These are phyloP conservation scores for Cotesia congregata DNA, from an alignment of 2,888 invertebrate genomes.

Conservation along the genomic window DNA sequence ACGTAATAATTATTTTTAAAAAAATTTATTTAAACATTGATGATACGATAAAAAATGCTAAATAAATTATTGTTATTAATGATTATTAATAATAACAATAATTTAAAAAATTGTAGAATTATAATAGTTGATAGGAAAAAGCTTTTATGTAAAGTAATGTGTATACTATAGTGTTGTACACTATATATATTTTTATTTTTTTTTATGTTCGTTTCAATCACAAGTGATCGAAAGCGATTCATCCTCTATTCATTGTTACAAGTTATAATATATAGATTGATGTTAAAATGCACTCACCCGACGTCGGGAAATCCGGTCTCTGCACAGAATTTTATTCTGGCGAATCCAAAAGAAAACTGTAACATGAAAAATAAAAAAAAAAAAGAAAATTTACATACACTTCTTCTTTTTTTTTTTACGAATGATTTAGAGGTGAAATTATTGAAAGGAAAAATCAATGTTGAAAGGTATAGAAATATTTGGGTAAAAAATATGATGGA, in stretches of 20 bases:
- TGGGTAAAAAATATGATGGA: neutral
- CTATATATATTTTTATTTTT: conserved; percentile 5
- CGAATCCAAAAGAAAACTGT: neutral
- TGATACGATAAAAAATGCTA: no score
- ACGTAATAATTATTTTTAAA: neutral
- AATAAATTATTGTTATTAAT: no score
- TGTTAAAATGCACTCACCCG: conserved; percentile 11
- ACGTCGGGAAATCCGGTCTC: conserved; percentile 2
- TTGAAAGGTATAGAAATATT: neutral
- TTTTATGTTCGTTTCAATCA: neutral
- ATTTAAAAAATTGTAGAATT: neutral
- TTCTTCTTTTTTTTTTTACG: neutral
- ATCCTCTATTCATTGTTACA: conserved; percentile 11
- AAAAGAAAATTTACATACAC: neutral
- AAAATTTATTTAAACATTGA: neutral
- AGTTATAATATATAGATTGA: conserved; percentile 14
- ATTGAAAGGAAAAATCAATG: neutral
- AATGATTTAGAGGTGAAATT: neutral
- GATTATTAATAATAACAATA: neutral
- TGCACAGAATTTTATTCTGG: neutral
- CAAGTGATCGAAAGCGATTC: conserved; percentile 11
- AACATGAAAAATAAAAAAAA: neutral
- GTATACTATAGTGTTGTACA: neutral
- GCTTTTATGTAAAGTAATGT: conserved; percentile 26
- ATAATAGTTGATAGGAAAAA: conserved; percentile 13